A percentile compares a stretch with the other conserved stretches of the same genome.
Conservation (phyloP, 2,888 invertebrate species). For the Rutpela maculata region DNA sequence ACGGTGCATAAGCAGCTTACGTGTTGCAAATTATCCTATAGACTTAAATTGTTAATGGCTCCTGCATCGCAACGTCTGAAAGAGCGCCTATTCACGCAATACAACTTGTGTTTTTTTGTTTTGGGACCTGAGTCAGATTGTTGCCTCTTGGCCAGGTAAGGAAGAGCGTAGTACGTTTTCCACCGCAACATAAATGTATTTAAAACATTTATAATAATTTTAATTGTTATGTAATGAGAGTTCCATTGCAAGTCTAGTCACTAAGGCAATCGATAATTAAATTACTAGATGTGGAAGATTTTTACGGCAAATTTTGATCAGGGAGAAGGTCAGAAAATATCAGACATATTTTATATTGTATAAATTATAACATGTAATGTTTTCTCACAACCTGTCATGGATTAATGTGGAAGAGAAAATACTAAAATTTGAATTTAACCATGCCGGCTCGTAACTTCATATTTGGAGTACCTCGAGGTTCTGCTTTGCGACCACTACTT, state of each 20-base stretch:
- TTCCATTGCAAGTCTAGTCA: neutral
- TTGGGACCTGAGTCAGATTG: slow-evolving; percentile 17
- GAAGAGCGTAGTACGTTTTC: neutral
- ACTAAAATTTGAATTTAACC: no score
- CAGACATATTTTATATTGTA: no score
- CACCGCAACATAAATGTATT: neutral
- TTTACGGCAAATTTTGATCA: no score
- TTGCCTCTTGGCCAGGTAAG: slow-evolving; percentile 32
- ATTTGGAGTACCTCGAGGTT: no score
- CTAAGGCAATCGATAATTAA: neutral
- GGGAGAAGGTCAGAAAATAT: no score
- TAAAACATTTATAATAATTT: neutral
- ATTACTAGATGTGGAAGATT: neutral
- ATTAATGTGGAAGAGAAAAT: no score
- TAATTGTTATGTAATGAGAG: neutral
- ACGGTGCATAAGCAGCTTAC: slow-evolving; percentile 57
- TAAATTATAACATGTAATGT: no score
- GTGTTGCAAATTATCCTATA: slow-evolving; percentile 61
- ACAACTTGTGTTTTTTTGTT: slow-evolving; percentile 33
- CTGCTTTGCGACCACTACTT: no score
- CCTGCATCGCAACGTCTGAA: slow-evolving; percentile 53
- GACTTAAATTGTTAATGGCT: slow-evolving; percentile 62
- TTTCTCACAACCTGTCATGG: no score
- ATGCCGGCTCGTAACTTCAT: no score
- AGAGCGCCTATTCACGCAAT: slow-evolving; percentile 60